These are phyloP conservation scores for Dioctria linearis DNA, from an alignment of 2,888 invertebrate genomes.

Conservation along the genomic window DNA sequence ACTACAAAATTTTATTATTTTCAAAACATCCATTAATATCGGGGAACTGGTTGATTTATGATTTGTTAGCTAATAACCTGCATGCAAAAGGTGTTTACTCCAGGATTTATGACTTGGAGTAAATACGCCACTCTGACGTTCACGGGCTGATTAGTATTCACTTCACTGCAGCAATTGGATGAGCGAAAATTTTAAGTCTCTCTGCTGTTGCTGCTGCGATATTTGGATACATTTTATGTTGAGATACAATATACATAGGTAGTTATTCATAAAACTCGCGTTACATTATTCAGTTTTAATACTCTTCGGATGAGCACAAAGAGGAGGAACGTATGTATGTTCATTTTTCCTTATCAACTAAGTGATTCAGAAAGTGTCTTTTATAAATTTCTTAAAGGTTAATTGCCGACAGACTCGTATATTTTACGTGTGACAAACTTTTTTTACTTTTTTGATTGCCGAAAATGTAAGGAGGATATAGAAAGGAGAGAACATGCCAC, in stretches of 20 bases:
- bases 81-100: slow-evolving; percentile 31
- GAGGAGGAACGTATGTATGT: too few species aligned
- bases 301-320: background rate
- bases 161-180: background rate
- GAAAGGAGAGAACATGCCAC: too few species aligned
- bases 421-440: too few species aligned
- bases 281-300: slow-evolving; percentile 28
- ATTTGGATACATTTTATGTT: slow-evolving; percentile 48
- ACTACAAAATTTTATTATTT: slow-evolving; percentile 28
- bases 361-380: too few species aligned
- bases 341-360: too few species aligned
- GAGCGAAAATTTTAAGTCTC: slow-evolving; percentile 40
- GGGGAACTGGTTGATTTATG: slow-evolving; percentile 29
- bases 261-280: too few species aligned
- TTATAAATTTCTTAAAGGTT: too few species aligned
- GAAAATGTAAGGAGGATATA: too few species aligned
- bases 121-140: slow-evolving; percentile 23
- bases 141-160: slow-evolving; percentile 39
- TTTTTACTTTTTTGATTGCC: too few species aligned
- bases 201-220: slow-evolving; percentile 7
- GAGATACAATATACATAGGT: background rate
- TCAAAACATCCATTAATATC: slow-evolving; percentile 42
- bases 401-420: too few species aligned
- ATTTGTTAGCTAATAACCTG: slow-evolving; percentile 48
- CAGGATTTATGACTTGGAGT: slow-evolving; percentile 40